phyloP scores from a whole-genome alignment of 2,888 invertebrate species.

The Mylabris sibirica region DNA sequence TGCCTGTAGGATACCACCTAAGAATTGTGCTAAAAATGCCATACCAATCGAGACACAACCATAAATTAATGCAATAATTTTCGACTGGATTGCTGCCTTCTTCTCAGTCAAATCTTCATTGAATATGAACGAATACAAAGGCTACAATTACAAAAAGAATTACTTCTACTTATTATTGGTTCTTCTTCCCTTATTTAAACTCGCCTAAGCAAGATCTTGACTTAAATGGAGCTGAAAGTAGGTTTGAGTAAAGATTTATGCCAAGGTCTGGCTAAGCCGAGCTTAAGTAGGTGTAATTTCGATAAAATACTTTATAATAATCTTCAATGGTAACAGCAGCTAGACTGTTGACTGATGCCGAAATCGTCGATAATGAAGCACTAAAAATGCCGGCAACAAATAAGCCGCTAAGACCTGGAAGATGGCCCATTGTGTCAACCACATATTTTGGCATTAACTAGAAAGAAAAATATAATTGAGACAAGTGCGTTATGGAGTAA shows the following conservation, averaged over 20 bases:
- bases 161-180: too few species aligned
- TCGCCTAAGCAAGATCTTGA: too few species aligned
- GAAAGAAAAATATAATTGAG: conserved; percentile 29
- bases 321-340: conserved; percentile 89
- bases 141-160: conserved; percentile 50
- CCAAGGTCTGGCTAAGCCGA: too few species aligned
- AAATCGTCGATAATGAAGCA: conserved; percentile 90
- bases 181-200: too few species aligned
- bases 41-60: conserved; percentile 81
- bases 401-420: conserved; percentile 85
- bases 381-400: conserved; percentile 93
- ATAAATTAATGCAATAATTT: conserved; percentile 74
- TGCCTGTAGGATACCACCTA: conserved; percentile 89
- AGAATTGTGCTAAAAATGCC: conserved; percentile 81
- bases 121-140: conserved; percentile 55
- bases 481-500: too few species aligned
- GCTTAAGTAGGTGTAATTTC: too few species aligned
- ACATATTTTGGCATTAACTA: conserved; percentile 79
- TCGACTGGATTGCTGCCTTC: conserved; percentile 66
- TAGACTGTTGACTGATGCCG: conserved; percentile 88
- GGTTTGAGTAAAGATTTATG: too few species aligned
- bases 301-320: conserved; percentile 68
- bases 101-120: conserved; percentile 58
- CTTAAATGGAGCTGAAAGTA: too few species aligned
- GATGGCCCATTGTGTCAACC: conserved; percentile 74